These are phyloP conservation scores for Furcifer pardalis DNA, from an alignment of 2,797 vertebrate species.

Conservation along the genomic window DNA sequence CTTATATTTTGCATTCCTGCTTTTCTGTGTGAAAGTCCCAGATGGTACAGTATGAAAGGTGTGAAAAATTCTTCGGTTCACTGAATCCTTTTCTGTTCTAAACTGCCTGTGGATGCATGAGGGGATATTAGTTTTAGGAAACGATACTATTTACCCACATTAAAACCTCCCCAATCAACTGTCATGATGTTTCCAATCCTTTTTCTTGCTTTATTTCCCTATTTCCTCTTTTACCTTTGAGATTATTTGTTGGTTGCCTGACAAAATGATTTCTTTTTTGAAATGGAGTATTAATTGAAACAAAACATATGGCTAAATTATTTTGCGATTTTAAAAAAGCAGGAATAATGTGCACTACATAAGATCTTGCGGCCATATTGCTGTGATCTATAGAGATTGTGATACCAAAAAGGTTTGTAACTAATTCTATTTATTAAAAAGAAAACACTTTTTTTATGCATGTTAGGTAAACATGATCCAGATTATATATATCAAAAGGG, in stretches of 20 bases:
- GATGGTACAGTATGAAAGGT: conserved; percentile 24
- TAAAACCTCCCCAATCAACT: conserved; percentile 14
- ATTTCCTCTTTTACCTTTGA: conserved; percentile 6
- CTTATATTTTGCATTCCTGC: conserved; percentile 36
- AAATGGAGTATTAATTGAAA: conserved; percentile 2
- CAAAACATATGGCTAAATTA: conserved; percentile 20
- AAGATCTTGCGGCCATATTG: neutral
- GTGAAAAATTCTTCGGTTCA: conserved; percentile 47
- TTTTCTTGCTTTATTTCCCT: no score
- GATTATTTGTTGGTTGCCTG: conserved; percentile 9
- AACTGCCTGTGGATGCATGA: conserved; percentile 27
- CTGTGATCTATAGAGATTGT: conserved; percentile 13
- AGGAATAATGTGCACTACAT: neutral
- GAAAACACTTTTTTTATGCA: neutral
- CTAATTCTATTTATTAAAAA: neutral
- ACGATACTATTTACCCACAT: conserved; percentile 29
- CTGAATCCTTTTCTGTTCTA: conserved; percentile 41
- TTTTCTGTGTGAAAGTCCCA: conserved; percentile 38
- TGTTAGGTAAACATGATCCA: neutral
- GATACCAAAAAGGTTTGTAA: neutral
- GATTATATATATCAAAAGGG: neutral
- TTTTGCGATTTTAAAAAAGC: conserved; percentile 15
- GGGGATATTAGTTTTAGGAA: conserved; percentile 26
- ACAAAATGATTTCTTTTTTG: neutral
- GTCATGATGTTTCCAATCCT: conserved; percentile 10